phyloP scores from a whole-genome alignment of 2,113 vertebrate species.

The Triplophysa dalaica region DNA sequence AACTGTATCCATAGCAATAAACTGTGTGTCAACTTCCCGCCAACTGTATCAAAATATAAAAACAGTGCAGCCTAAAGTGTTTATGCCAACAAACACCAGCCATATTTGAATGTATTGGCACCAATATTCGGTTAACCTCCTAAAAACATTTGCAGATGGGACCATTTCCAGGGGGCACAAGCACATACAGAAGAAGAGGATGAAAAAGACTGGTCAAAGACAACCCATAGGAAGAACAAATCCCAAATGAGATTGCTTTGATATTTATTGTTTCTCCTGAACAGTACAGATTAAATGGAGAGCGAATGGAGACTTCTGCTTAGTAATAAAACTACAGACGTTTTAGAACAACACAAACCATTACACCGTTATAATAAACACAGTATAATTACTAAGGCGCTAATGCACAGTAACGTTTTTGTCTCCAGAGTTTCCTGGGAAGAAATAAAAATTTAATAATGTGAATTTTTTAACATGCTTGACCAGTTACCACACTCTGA shows the following conservation, averaged over 20 bases:
- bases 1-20: slow-evolving; percentile 27
- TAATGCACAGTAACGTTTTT: slow-evolving; percentile 63
- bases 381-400: slow-evolving; percentile 68
- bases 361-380: slow-evolving; percentile 51
- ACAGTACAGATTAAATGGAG: no score
- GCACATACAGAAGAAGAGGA: not conserved
- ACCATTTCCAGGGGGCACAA: slow-evolving; percentile 53
- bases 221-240: not conserved
- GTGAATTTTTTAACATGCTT: slow-evolving; percentile 56
- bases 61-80: slow-evolving; percentile 92
- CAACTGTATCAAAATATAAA: slow-evolving; percentile 66
- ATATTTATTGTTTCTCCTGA: no score
- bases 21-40: slow-evolving; percentile 18
- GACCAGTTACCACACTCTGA: slow-evolving; percentile 39
- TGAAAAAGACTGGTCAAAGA: slow-evolving; percentile 14
- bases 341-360: slow-evolving; percentile 19
- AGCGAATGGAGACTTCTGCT: no score
- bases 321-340: not conserved
- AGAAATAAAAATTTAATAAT: not conserved
- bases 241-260: not conserved
- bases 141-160: slow-evolving; percentile 93
- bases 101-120: slow-evolving; percentile 95
- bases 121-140: slow-evolving; percentile 86
- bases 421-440: slow-evolving; percentile 59
- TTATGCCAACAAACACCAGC: slow-evolving; percentile 98